These are phyloP conservation scores for Lochmaea crataegi DNA, from an alignment of 2,888 invertebrate genomes.

Conservation along the genomic window DNA sequence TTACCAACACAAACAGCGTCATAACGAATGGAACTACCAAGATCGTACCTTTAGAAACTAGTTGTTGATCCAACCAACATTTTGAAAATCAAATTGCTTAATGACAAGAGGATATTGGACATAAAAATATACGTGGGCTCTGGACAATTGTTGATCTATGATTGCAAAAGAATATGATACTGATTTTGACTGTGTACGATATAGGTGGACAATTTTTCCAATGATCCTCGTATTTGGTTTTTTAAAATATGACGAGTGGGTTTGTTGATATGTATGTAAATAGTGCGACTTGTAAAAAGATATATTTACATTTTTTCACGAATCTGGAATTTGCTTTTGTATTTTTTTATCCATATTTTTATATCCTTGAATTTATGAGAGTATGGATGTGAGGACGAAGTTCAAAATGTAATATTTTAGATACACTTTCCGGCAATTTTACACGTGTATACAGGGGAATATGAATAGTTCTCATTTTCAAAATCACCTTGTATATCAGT, in stretches of 20 bases:
- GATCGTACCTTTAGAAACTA: conserved; percentile 67
- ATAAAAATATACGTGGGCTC: background rate
- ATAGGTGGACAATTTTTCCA: background rate
- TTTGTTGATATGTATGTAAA: background rate
- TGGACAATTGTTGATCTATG: background rate
- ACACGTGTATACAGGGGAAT: too few relatives aligned
- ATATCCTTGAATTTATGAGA: too few relatives aligned
- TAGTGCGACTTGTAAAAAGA: background rate
- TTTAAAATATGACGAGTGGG: background rate
- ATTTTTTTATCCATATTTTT: too few relatives aligned
- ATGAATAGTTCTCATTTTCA: too few relatives aligned
- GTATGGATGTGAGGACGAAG: too few relatives aligned
- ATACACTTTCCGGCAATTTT: too few relatives aligned
- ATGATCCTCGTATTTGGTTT: background rate
- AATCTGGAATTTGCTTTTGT: too few relatives aligned
- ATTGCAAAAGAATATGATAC: background rate
- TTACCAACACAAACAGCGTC: conserved; percentile 77
- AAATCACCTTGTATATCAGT: too few relatives aligned
- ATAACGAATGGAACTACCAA: conserved; percentile 71
- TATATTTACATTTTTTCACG: background rate
- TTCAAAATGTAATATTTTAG: too few relatives aligned
- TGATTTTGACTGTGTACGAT: background rate
- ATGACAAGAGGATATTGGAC: background rate
- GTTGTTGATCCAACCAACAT: conserved; percentile 62
- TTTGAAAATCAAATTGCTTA: background rate